Evolutionary conservation across 2,113 vertebrate species (phyloP), one percentile per base, ranked within the genome.

Genomic region (Alethe castanea): DNA sequence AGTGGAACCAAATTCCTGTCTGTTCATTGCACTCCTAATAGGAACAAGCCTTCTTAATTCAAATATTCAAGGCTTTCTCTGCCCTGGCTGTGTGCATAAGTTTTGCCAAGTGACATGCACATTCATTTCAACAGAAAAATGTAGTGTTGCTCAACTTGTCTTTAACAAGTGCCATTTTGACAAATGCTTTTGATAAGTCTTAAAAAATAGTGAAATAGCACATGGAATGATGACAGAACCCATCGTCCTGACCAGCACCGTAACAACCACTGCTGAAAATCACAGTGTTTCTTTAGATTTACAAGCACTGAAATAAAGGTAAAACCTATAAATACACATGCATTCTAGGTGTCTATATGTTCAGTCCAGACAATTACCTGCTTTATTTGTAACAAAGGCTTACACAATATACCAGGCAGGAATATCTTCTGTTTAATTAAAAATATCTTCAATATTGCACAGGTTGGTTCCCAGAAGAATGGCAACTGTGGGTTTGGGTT

Each of bases 161-260:
- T 86, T 66, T 66, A 59, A 57, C 7, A 57, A 92, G 6, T 38
- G 13, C 31, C 22, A 31, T 13, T 81, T 78, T 60, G 35, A 67
- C 11, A 31, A 90, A 92, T 48, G 59, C 1, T 73, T 69, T 73
- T 70, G 64, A 52, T 52, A 82, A 64, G 19, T 12, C 19, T 72
- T 47, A 79, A 82, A 73, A 52, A 81, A 76, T 25, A 67, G 29
- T 47, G 40, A 87, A 76, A 88, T 67, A 61, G 29, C 28, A 25
- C 19, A 26, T 7, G 16, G 38, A 78, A 74, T 56, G 6, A 45
- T 64, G 35, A 72, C 61, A 67, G 42, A 53, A 4, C 24, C 48
- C 61, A 29, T 36, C 0, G 0, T 13, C 8, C 35, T 31, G 12
- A 48, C 33, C 28, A n/a, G 25, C 23, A 25, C 6, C 3, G 24